phyloP scores from a whole-genome alignment of 2,888 invertebrate species.

The Lasioglossum lativentre region DNA sequence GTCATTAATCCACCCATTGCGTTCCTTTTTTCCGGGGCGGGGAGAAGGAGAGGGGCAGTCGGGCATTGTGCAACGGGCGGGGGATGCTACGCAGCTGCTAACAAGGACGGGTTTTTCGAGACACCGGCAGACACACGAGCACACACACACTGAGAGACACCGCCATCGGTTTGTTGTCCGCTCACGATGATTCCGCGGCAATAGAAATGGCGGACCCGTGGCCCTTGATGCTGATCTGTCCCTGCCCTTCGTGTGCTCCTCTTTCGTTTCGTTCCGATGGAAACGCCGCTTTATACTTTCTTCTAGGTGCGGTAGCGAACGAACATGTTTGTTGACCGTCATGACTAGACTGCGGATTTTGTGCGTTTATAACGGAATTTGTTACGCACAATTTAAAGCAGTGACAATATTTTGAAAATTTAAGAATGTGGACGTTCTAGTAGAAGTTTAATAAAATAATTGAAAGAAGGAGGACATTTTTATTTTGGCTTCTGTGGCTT shows the following conservation, averaged over 20 bases:
- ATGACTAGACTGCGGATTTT: no score
- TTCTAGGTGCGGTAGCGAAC: no score
- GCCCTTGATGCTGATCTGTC: slow-evolving; percentile 58
- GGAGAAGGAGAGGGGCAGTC: slow-evolving; percentile 32
- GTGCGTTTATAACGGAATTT: no score
- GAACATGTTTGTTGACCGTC: no score
- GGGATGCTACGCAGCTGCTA: slow-evolving; percentile 76
- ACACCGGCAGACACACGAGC: slow-evolving; percentile 7
- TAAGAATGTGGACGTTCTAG: no score
- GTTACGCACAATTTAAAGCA: no score
- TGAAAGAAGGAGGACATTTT: no score
- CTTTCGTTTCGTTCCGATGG: slow-evolving; percentile 28
- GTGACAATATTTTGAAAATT: no score
- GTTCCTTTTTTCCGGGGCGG: slow-evolving; percentile 65
- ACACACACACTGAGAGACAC: background rate
- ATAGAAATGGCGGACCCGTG: slow-evolving; percentile 68
- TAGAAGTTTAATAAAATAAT: no score
- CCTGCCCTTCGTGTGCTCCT: slow-evolving; percentile 24
- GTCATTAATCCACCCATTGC: slow-evolving; percentile 83
- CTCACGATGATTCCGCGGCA: slow-evolving; percentile 53
- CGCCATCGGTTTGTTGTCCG: slow-evolving; percentile 27
- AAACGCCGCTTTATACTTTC: background rate
- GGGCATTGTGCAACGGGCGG: slow-evolving; percentile 2
- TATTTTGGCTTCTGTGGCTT: no score
- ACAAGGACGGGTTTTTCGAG: slow-evolving; percentile 78